phyloP scores from a whole-genome alignment of 2,113 vertebrate species.

The Clarias gariepinus region DNA sequence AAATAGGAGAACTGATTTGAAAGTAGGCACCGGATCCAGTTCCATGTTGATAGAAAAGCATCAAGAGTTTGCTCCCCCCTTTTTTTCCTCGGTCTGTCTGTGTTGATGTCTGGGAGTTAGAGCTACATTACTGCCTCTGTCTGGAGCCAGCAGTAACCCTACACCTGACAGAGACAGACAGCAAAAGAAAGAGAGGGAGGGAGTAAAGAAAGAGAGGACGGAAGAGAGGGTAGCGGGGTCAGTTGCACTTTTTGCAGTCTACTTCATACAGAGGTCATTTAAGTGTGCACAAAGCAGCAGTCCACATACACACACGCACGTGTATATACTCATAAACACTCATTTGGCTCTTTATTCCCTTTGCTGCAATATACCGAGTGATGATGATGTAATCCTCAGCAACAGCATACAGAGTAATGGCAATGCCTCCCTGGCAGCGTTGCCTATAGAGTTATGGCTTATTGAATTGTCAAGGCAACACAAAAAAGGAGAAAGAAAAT shows the following conservation, averaged over 20 bases:
- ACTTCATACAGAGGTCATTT: constrained; percentile 68
- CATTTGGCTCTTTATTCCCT: constrained; percentile 28
- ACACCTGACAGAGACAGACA: constrained; percentile 58
- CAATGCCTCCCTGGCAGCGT: constrained; percentile 49
- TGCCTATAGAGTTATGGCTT: constrained; percentile 47
- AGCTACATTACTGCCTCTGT: constrained; percentile 63
- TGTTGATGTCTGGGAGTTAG: constrained; percentile 48
- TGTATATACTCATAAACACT: constrained; percentile 22
- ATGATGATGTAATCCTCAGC: constrained; percentile 64
- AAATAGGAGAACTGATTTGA: not conserved
- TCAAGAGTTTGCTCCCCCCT: not conserved
- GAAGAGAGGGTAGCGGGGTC: constrained; percentile 50
- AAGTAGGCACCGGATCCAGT: not conserved
- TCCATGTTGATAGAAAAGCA: not conserved
- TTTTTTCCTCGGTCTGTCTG: constrained; percentile 16
- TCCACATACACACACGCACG: constrained; percentile 17
- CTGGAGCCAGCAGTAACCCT: constrained; percentile 73
- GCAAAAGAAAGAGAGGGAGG: constrained; percentile 47
- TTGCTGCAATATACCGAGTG: constrained; percentile 40
- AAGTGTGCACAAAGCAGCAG: constrained; percentile 59
- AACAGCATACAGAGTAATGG: constrained; percentile 52
- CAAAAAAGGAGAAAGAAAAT: constrained; percentile 51
- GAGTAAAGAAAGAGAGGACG: constrained; percentile 33
- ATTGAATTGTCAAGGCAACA: constrained; percentile 64
- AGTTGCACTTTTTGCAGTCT: constrained; percentile 66